Evolutionary conservation across 2,888 invertebrate species (phyloP).

Genomic region (Apocheima hispidaria): DNA sequence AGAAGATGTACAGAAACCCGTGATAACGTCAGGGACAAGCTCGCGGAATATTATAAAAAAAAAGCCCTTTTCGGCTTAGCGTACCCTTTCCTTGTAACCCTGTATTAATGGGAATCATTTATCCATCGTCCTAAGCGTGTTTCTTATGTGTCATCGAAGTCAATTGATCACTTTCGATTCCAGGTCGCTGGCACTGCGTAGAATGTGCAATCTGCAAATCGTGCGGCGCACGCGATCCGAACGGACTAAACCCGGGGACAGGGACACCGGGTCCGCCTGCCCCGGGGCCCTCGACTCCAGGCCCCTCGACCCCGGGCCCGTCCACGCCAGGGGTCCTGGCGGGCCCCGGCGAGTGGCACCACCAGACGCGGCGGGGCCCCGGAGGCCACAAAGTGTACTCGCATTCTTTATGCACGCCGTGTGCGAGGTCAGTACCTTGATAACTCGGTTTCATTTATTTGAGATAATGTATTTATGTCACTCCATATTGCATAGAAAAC

Average conservation of each 20-base stretch:
- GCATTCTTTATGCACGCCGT: constrained; percentile 89
- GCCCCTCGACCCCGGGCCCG: constrained; percentile 25
- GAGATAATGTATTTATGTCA: constrained; percentile 13
- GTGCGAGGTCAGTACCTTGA: constrained; percentile 85
- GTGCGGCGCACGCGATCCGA: constrained; percentile 85
- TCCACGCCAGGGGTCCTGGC: constrained; percentile 35
- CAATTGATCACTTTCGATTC: constrained; percentile 10
- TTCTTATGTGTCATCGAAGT: too few relatives aligned
- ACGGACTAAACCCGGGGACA: constrained; percentile 53
- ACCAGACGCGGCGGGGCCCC: constrained; percentile 80
- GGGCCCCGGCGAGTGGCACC: constrained; percentile 73
- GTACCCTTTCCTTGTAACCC: too few relatives aligned
- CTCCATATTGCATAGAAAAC: constrained; percentile 9
- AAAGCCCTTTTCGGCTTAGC: too few relatives aligned
- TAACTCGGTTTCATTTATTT: constrained; percentile 10
- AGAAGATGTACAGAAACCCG: too few relatives aligned
- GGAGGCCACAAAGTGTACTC: constrained; percentile 83
- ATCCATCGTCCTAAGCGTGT: too few relatives aligned
- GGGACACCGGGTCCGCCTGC: constrained; percentile 20
- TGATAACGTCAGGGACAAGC: too few relatives aligned
- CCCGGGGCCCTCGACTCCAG: constrained; percentile 17
- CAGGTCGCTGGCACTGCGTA: constrained; percentile 94
- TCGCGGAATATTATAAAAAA: too few relatives aligned
- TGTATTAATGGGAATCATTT: too few relatives aligned
- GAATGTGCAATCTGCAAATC: constrained; percentile 90